phyloP scores from a whole-genome alignment of 2,888 invertebrate species.

The Prosapia bicincta region DNA sequence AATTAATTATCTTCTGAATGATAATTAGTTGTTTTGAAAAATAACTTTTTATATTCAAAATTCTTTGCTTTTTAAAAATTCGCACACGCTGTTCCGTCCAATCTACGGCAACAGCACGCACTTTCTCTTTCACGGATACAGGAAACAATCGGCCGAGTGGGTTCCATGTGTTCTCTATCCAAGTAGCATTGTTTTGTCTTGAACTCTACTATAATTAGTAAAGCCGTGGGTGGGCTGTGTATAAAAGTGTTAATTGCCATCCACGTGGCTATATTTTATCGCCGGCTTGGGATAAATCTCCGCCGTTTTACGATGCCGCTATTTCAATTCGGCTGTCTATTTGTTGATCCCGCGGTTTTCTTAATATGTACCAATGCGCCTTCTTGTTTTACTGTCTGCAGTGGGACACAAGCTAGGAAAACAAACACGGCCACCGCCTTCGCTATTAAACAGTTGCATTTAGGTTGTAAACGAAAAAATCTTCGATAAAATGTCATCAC shows the following conservation, averaged over 20 bases:
- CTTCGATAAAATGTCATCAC: too few relatives aligned
- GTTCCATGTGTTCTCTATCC: constrained; percentile 1
- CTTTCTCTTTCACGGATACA: not conserved
- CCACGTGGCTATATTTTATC: constrained; percentile 32
- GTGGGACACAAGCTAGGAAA: not conserved
- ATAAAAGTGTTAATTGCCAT: constrained; percentile 29
- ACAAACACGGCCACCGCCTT: too few relatives aligned
- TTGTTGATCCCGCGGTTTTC: constrained; percentile 24
- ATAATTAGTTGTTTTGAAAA: too few relatives aligned
- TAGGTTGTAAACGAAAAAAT: too few relatives aligned
- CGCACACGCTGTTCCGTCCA: too few relatives aligned
- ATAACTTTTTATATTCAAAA: too few relatives aligned
- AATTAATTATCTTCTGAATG: too few relatives aligned
- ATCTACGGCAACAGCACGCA: not conserved
- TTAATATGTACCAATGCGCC: constrained; percentile 6
- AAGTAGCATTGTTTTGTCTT: not conserved
- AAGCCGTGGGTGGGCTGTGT: constrained; percentile 6
- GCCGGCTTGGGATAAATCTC: constrained; percentile 23
- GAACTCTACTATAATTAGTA: not conserved
- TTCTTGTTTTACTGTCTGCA: too few relatives aligned
- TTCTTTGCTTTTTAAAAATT: too few relatives aligned
- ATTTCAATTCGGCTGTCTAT: constrained; percentile 24
- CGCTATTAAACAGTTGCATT: too few relatives aligned
- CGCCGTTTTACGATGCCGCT: constrained; percentile 21
- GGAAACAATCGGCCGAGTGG: not conserved